Evolutionary conservation across 2,888 invertebrate species (phyloP), one percentile per base, ranked within the genome.

Genomic region (Scaptomyza polygonia): DNA sequence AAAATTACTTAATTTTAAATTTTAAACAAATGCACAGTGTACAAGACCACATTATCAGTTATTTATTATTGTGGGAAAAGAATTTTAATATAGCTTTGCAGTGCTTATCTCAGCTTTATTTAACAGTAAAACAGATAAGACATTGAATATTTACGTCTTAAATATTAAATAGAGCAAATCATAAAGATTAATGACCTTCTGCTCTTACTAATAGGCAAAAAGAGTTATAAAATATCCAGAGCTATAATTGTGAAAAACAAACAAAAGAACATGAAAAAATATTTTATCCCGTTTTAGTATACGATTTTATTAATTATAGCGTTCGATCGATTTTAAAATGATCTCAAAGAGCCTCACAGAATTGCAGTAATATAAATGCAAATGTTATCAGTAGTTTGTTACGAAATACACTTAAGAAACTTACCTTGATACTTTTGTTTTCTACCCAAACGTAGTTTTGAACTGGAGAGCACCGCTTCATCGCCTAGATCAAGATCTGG

Each of bases 401-500:
- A 36, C 16, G 11, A 27, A 47, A 25, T 9, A 48, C 18, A 6
- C 11, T 32, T 12, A 3, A 16, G 18, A 3, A 45, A 54, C 79
- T 54, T 14, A 90, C 91, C 91, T 77, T 76, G 79, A 53, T 80
- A 89, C 61, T 90, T 91, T 44, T 90, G 89, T 57, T 91, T 90
- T 16, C 91, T 67, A 3, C 83, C 57, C 43, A 84, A 45, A 1
- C 90, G 83, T 2, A 83, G 14, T 16, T 80, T 83, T n/a, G 86
- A 77, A n/a, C 85, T 82, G 0, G 90, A 86, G 14, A 91, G 54
- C 21, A 91, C 90, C 3, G 90, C 91, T 42, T 91, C 91, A 68
- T 91, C 91, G 16, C 79, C 79, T 16, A 91, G 66, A 42, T 91
- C 90, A 14, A 86, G 72, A n/a, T 90, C 89, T 58, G 81, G 75